Base-by-base conservation (phyloP, 2,797 vertebrate species). In the Centroberyx gerrardi region DNA sequence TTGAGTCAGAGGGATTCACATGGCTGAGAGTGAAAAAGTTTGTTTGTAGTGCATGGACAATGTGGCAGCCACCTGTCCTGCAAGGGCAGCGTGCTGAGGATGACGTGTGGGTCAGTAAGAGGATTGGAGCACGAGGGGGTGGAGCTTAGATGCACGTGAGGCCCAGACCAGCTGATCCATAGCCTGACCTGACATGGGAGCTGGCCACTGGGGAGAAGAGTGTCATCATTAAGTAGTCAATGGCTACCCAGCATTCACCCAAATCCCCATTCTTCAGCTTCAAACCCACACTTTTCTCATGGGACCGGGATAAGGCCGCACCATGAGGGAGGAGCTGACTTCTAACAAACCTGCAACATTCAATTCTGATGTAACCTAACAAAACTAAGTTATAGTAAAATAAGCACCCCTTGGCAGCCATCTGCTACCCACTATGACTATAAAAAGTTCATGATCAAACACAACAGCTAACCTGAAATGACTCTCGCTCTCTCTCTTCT, bases 371-470 rank as follows among this genome's bases (percentile, higher is more conserved):
- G 64, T 49, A 17, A 12, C 48, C 69, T 78, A 75, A 82, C 74
- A 75, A 72, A 84, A 87, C 87, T 80, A 83, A 86, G 87, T 84
- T 83, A 83, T 77, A 74, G 84, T 81, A 76, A 87, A 87, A 86
- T 86, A 86, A 86, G 80, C 76, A 80, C 71, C 80, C 82, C 76
- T 85, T 85, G 83, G 74, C 74, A 78, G 65, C 86, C 87, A 90
- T 89, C 85, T 88, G 85, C 74, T 78, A 68, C 28, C 42, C 72
- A 53, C 65, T 72, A 74, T 65, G 75, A 71, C 72, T 72, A 63
- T 73, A 82, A 78, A 78, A 71, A 82, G 22, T 86, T 88, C 42
- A 44, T 44, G 13, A 15, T 31, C 76, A 68, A 80, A 68, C 74
- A 86, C 80, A 88, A 74, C 76, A 67, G 76, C 59, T 87, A 79